phyloP scores from a whole-genome alignment of 1,140 invertebrate species.

The Chlorops oryzae region DNA sequence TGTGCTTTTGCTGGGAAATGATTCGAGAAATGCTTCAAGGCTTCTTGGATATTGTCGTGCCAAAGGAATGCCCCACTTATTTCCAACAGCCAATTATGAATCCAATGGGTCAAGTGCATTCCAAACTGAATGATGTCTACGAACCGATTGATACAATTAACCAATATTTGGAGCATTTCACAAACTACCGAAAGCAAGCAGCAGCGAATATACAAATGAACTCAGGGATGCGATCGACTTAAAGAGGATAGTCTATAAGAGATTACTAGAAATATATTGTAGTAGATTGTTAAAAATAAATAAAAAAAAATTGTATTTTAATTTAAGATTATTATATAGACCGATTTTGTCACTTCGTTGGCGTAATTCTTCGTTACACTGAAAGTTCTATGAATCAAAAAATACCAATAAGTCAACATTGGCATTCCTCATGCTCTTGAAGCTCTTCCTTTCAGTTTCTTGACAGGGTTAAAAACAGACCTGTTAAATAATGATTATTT shows the following conservation, averaged over 20 bases:
- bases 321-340: too few species aligned
- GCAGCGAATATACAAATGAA: slow-evolving; percentile 5
- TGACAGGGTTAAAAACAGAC: too few species aligned
- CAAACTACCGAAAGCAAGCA: slow-evolving; percentile 68
- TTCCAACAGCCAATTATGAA: slow-evolving; percentile 49
- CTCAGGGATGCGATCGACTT: background rate
- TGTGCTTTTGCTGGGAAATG: slow-evolving; percentile 83
- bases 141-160: slow-evolving; percentile 86
- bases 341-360: too few species aligned
- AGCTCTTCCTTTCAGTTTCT: too few species aligned
- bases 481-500: too few species aligned
- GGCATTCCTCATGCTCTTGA: too few species aligned
- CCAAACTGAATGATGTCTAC: slow-evolving; percentile 74
- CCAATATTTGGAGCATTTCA: slow-evolving; percentile 94
- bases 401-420: too few species aligned
- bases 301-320: background rate
- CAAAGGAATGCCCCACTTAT: slow-evolving; percentile 57
- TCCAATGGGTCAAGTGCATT: slow-evolving; percentile 42
- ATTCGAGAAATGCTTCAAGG: slow-evolving; percentile 89
- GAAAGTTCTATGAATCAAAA: too few species aligned
- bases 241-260: too few species aligned
- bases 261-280: too few species aligned
- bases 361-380: too few species aligned
- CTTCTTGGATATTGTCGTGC: slow-evolving; percentile 73
- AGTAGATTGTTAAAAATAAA: slow-evolving; percentile 1